These are phyloP conservation scores for Poecilia gillii DNA, from an alignment of 2,797 vertebrate genomes.

Conservation along the genomic window DNA sequence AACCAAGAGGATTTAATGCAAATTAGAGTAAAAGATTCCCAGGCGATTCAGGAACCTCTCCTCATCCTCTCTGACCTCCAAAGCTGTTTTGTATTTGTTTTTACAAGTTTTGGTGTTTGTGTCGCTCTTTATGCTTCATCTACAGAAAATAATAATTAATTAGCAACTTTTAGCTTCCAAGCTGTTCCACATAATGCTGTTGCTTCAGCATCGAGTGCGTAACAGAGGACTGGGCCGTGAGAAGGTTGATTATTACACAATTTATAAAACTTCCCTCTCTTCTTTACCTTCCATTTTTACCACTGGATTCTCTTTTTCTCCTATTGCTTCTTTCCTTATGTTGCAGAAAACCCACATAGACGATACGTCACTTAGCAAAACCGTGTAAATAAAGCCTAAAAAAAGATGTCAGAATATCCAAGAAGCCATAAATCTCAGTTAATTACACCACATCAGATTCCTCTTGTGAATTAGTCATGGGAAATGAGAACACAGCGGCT, in stretches of 20 bases:
- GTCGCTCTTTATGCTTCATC: not conserved
- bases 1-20: not conserved
- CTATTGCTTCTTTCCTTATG: not conserved
- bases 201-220: not conserved
- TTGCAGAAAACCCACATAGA: not conserved
- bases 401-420: not conserved
- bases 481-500: not conserved
- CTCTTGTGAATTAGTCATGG: constrained; percentile 10
- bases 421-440: constrained; percentile 11
- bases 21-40: not conserved
- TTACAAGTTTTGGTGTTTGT: not conserved
- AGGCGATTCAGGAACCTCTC: not conserved
- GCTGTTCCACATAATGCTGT: not conserved
- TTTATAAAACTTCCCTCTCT: not conserved
- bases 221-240: not conserved
- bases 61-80: not conserved
- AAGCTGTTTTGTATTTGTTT: not conserved
- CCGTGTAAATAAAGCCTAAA: not conserved
- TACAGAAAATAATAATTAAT: not conserved
- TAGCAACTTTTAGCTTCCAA: not conserved
- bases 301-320: not conserved
- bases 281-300: not conserved
- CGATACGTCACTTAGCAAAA: not conserved
- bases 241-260: not conserved
- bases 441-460: constrained; percentile 5